Evolutionary conservation across 2,888 invertebrate genomes (phyloP), one percentile per base, ranked within the genome.

Genomic region (Caenorhabditis zanzibari): DNA sequence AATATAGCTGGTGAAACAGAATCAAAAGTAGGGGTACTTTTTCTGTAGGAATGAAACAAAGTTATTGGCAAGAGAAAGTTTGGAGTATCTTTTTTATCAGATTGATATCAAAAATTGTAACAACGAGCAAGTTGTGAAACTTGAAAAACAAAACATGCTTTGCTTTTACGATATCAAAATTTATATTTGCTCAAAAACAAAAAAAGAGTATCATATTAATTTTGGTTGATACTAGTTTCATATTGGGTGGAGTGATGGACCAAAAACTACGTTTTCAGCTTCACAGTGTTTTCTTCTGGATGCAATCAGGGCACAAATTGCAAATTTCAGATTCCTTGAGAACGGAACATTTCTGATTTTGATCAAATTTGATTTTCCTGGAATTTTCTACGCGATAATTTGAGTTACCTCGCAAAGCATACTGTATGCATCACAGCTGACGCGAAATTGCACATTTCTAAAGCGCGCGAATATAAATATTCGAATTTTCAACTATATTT

Each of bases 111-210:
- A n/a, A 56, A 54, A 35, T 74, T 64, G 74, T 54, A 64, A 74
- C 64, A 73, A 56, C 63, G 49, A 52, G 52, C 41, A 75, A 41
- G 24, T 56, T 47, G 47, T 6, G 12, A 28, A 66, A 75, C 32
- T 64, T 32, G 49, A 68, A 76, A 75, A 76, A 68, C 68, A 68
- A 54, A 54, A 68, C 54, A 47, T 44, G 49, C 74, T 66, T 58
- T 76, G 47, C 28, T 68, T 76, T 76, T 76, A 68, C 68, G 68
- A 76, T 76, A 68, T 35, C 56, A 35, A 26, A 32, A 19, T 59
- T 24, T 56, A 49, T 59, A 68, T 76, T 76, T 76, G 66, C 49
- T 52, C 68, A 68, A 76, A 75, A 76, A 76, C 66, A 76, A 56
- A 59, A 38, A 28, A 35, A 38, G 41, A 76, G 58, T 76, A 76